Percentiles rank a stretch among this genome's conserved stretches.
These are phyloP conservation scores for Cheirogaleus medius DNA, from an alignment of 2,113 vertebrate species.

Conservation along the genomic window DNA sequence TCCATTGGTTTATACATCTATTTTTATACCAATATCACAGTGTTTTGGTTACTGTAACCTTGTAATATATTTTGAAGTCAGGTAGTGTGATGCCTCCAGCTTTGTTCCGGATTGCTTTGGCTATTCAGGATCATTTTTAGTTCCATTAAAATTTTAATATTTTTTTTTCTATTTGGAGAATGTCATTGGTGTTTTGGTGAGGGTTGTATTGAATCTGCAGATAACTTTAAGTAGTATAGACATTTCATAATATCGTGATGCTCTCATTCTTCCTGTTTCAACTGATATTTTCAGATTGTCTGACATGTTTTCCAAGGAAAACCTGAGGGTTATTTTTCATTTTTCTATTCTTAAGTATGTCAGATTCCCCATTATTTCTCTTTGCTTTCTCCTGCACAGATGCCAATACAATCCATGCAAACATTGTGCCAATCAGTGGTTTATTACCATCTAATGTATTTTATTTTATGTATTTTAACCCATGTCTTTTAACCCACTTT, in stretches of 20 bases:
- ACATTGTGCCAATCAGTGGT: background rate
- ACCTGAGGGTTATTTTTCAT: rapidly evolving
- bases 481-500: background rate
- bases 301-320: background rate
- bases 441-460: background rate
- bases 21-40: background rate
- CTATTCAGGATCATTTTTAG: background rate
- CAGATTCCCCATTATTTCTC: rapidly evolving
- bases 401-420: rapidly evolving
- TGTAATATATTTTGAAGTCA: background rate
- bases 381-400: background rate
- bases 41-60: background rate
- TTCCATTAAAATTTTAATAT: background rate
- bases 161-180: background rate
- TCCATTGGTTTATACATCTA: background rate
- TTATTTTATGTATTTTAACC: background rate
- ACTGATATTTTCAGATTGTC: rapidly evolving
- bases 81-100: background rate
- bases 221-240: background rate
- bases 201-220: background rate
- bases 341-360: background rate
- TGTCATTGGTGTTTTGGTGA: background rate
- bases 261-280: too few relatives aligned
- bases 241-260: background rate
- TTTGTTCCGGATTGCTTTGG: background rate